Conservation (phyloP, 2,113 vertebrate genomes). For the Odocoileus hemionus region DNA sequence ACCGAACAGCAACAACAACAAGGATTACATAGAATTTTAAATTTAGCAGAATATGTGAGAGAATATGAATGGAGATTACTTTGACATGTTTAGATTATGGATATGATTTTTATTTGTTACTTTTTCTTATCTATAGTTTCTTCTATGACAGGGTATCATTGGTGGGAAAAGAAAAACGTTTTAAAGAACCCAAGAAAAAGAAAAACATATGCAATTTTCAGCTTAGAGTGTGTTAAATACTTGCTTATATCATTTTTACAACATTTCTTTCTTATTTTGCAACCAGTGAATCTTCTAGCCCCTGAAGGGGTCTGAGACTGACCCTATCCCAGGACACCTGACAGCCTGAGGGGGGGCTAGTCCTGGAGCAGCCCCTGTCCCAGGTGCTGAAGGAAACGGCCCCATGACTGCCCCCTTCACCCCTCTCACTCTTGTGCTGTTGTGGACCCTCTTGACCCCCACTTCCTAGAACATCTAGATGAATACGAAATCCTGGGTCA, state of each 20-base stretch:
- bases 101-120: background rate
- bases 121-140: background rate
- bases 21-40: background rate
- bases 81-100: background rate
- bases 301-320: background rate
- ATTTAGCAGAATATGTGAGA: background rate
- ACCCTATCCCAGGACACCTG: fast-evolving
- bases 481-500: background rate
- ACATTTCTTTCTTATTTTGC: background rate
- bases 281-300: background rate
- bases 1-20: background rate
- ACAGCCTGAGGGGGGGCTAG: background rate
- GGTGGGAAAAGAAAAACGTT: background rate
- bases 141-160: background rate
- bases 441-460: no score
- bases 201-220: background rate
- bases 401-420: background rate
- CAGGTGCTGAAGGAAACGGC: background rate
- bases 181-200: background rate
- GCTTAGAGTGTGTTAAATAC: background rate
- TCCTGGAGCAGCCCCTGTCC: background rate
- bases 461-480: background rate
- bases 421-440: background rate
- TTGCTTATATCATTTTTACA: background rate
- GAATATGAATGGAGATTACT: background rate